A percentile compares a stretch with the other conserved stretches of the same genome.
Conservation (phyloP, 2,888 invertebrate genomes). For the Xestia c-nigrum region DNA sequence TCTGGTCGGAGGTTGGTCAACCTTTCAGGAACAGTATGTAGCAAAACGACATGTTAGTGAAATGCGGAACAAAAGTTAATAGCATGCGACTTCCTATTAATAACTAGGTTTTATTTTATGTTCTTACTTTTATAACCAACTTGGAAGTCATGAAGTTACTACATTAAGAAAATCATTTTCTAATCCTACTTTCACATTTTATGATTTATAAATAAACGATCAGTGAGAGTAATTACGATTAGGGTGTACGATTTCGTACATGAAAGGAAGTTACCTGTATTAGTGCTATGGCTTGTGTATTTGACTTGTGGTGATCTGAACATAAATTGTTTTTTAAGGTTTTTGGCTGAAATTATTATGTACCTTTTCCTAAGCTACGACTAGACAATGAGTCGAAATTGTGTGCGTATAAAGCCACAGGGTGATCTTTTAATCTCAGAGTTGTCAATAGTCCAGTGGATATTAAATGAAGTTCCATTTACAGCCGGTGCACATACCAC, state of each 20-base stretch:
- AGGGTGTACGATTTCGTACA: background rate
- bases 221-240: background rate
- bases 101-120: slow-evolving; percentile 24
- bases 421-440: too few relatives aligned
- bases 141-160: slow-evolving; percentile 24
- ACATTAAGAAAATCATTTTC: slow-evolving; percentile 41
- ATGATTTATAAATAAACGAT: slow-evolving; percentile 26
- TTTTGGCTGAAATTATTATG: too few relatives aligned
- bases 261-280: background rate
- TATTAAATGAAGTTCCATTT: slow-evolving; percentile 38
- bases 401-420: too few relatives aligned
- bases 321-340: background rate
- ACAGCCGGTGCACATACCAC: slow-evolving; percentile 73
- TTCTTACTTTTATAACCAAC: slow-evolving; percentile 36
- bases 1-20: background rate
- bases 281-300: background rate
- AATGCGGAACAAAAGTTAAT: slow-evolving; percentile 3
- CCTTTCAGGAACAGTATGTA: background rate
- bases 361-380: too few relatives aligned
- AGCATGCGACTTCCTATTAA: slow-evolving; percentile 34
- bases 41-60: background rate
- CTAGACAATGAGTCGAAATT: too few relatives aligned
- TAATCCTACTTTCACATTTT: slow-evolving; percentile 26
- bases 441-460: background rate
- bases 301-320: background rate